Percentiles rank a stretch among this genome's conserved stretches.
These are phyloP conservation scores for Corynorhinus townsendii DNA, from an alignment of 2,113 vertebrate species.

Conservation along the genomic window DNA sequence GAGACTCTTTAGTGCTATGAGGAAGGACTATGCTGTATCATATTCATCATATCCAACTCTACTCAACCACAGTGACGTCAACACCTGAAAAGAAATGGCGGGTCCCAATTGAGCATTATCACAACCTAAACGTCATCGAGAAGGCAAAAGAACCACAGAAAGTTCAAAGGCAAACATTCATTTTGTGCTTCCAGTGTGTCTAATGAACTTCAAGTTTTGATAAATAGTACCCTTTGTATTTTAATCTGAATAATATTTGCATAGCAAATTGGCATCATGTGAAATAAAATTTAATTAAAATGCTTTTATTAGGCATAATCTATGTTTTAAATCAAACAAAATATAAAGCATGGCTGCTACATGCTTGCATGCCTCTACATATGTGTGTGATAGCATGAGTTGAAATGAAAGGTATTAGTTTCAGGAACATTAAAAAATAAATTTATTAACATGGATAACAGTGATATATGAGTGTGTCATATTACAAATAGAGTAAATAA, in stretches of 20 bases:
- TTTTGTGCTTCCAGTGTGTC: background rate
- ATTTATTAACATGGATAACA: constrained; percentile 54
- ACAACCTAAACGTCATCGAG: background rate
- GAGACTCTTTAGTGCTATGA: constrained; percentile 65
- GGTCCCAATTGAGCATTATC: constrained; percentile 41
- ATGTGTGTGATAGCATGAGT: background rate
- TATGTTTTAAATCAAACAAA: constrained; percentile 31
- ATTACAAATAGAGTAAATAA: constrained; percentile 52
- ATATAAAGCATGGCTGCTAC: background rate
- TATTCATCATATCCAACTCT: constrained; percentile 65
- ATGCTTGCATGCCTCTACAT: background rate
- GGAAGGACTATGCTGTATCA: background rate
- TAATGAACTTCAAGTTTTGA: background rate
- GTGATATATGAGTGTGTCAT: constrained; percentile 22
- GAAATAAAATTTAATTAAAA: constrained; percentile 38
- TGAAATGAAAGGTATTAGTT: background rate
- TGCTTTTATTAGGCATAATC: background rate
- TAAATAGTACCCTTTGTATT: background rate
- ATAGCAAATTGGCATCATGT: background rate
- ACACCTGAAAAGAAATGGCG: constrained; percentile 55
- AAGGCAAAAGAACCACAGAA: constrained; percentile 47
- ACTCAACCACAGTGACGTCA: constrained; percentile 52
- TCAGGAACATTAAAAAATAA: background rate
- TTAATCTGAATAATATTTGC: constrained; percentile 5
- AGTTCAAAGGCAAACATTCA: background rate